Evolutionary conservation across 2,797 vertebrate genomes (phyloP).

Genomic region (Pelochelys cantorii): DNA sequence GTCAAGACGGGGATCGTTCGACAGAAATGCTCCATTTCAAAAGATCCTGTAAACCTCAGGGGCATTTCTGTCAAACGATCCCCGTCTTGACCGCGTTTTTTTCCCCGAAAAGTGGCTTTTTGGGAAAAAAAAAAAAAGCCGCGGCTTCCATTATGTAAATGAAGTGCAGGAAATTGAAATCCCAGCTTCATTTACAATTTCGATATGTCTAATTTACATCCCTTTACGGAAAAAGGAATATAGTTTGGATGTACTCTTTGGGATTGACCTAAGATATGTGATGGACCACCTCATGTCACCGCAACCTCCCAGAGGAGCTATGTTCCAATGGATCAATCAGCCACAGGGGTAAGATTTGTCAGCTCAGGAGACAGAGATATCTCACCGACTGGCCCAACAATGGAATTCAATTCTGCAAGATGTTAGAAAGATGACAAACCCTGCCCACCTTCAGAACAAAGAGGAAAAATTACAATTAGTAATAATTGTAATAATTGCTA

Average conservation of each 20-base stretch:
- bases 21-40: too few relatives aligned
- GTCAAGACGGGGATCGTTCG: too few relatives aligned
- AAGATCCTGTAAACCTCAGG: too few relatives aligned
- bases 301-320: constrained; percentile 12
- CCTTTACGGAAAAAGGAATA: too few relatives aligned
- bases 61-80: too few relatives aligned
- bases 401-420: constrained; percentile 60
- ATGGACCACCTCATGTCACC: neutral
- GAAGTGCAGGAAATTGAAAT: too few relatives aligned
- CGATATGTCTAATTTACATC: too few relatives aligned
- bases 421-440: constrained; percentile 20
- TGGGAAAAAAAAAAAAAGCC: too few relatives aligned
- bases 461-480: neutral
- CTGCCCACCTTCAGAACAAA: neutral
- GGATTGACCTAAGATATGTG: neutral
- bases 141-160: too few relatives aligned
- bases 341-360: constrained; percentile 39
- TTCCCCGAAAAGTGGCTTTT: too few relatives aligned
- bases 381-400: constrained; percentile 58
- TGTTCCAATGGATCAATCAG: constrained; percentile 27
- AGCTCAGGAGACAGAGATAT: constrained; percentile 36
- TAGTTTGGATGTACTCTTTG: neutral
- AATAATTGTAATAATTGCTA: constrained; percentile 2
- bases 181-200: too few relatives aligned
- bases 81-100: too few relatives aligned